phyloP scores from a whole-genome alignment of 1,140 invertebrate genomes.

The Delia radicum region DNA sequence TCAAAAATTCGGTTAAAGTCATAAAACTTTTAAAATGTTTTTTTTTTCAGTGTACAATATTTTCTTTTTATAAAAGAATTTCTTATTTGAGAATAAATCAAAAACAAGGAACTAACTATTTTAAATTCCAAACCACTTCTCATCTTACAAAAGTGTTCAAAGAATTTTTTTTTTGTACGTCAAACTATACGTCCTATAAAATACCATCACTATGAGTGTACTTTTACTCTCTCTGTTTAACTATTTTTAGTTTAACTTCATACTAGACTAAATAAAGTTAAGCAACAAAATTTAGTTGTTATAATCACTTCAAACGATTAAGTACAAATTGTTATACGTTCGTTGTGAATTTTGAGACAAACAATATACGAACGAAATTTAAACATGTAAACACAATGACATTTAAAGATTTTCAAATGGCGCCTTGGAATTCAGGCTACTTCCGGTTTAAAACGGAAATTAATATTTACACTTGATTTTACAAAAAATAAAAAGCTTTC shows the following conservation, averaged over 20 bases:
- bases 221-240: not conserved
- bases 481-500: not conserved
- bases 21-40: too few species aligned
- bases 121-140: not conserved
- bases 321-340: not conserved
- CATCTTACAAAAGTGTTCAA: not conserved
- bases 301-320: constrained; percentile 2
- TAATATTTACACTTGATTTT: not conserved
- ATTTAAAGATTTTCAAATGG: constrained; percentile 4
- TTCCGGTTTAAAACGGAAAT: constrained; percentile 7
- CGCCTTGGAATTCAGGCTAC: not conserved
- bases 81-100: too few species aligned
- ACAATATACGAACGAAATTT: not conserved
- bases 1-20: too few species aligned
- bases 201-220: not conserved
- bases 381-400: constrained; percentile 3
- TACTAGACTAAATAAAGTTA: not conserved
- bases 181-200: not conserved
- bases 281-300: constrained; percentile 15
- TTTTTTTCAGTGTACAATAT: too few species aligned
- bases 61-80: too few species aligned
- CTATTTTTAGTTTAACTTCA: not conserved
- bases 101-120: not conserved
- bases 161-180: too few species aligned
- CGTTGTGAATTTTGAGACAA: too few species aligned